These are phyloP conservation scores for Styela plicata DNA, from an alignment of 23 tunicate species.

Conservation along the genomic window DNA sequence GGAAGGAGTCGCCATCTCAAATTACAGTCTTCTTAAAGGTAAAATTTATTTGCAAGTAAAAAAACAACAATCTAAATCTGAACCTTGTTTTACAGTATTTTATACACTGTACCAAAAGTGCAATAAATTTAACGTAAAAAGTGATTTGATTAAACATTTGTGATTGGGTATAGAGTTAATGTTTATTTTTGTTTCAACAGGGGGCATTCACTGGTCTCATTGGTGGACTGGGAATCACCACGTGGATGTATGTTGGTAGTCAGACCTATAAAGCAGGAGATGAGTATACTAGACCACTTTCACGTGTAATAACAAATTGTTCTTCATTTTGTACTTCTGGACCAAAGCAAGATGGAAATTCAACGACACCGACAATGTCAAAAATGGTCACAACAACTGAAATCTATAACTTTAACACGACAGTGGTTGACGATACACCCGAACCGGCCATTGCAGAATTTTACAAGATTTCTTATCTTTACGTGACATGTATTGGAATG, in stretches of 20 bases:
- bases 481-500: slow-evolving; percentile 46
- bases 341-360: not conserved
- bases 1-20: no score
- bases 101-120: no score
- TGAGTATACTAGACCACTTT: slow-evolving; percentile 31
- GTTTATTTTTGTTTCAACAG: slow-evolving; percentile 11
- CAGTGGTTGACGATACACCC: slow-evolving; percentile 8
- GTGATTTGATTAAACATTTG: no score
- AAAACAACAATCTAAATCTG: no score
- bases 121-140: no score
- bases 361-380: not conserved
- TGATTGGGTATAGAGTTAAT: no score
- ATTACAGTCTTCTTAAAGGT: no score
- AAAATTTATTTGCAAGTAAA: no score
- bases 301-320: not conserved
- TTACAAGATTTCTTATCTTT: slow-evolving; percentile 65
- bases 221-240: slow-evolving; percentile 8
- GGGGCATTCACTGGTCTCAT: slow-evolving; percentile 45
- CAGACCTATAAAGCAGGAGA: slow-evolving; percentile 28
- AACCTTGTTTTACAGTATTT: no score
- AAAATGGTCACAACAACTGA: not conserved
- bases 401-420: slow-evolving; percentile 5
- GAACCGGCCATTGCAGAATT: slow-evolving; percentile 71
- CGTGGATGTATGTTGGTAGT: slow-evolving; percentile 47
- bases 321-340: not conserved